phyloP scores from a whole-genome alignment of 2,797 vertebrate genomes.

The Botia almorhae region DNA sequence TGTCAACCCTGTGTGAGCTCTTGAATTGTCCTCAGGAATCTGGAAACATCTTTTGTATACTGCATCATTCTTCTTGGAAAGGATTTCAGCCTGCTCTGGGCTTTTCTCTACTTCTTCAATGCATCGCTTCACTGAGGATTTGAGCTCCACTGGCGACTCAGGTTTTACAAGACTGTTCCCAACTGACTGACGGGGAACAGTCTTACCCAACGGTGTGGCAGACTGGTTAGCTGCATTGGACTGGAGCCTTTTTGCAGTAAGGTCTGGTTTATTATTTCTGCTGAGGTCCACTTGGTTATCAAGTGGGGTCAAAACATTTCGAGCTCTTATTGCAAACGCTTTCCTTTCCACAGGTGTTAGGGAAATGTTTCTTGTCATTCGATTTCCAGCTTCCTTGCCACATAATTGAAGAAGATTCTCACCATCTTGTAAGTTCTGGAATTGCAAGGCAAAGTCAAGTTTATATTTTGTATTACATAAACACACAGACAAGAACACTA shows the following conservation, averaged over 20 bases:
- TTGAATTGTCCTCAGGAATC: constrained; percentile 65
- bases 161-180: neutral
- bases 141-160: constrained; percentile 62
- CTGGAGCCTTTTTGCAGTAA: constrained; percentile 60
- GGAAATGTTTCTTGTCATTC: neutral
- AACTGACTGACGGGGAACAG: constrained; percentile 9
- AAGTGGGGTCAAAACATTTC: constrained; percentile 7
- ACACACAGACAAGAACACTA: no score
- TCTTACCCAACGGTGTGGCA: neutral
- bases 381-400: neutral
- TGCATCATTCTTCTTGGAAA: constrained; percentile 80
- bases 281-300: constrained; percentile 30
- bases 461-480: no score
- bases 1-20: constrained; percentile 82
- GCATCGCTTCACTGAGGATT: constrained; percentile 81
- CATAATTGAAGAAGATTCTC: constrained; percentile 50
- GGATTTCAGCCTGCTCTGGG: constrained; percentile 73
- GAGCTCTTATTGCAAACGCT: constrained; percentile 51
- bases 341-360: constrained; percentile 9
- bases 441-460: neutral
- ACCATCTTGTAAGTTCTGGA: constrained; percentile 68
- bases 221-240: constrained; percentile 33
- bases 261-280: constrained; percentile 67
- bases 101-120: constrained; percentile 87
- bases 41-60: constrained; percentile 78